Conservation (phyloP, 2,113 vertebrate species). For the Sapayoa aenigma region DNA sequence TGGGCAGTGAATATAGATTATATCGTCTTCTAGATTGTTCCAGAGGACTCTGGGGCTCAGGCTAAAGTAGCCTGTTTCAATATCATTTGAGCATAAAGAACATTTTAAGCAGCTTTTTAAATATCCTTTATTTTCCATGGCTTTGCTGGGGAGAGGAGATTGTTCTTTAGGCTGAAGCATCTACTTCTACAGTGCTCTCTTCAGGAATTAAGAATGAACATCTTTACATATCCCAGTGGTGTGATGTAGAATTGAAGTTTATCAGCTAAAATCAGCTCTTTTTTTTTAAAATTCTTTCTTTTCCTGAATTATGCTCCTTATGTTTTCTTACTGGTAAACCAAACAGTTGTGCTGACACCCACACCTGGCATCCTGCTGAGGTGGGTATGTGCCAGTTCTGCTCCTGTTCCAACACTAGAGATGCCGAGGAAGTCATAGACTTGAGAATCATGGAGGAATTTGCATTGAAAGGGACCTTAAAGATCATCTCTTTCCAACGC, state of each 20-base stretch:
- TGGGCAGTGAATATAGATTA: background rate
- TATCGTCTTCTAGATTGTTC: background rate
- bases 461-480: background rate
- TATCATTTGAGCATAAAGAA: background rate
- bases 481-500: background rate
- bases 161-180: background rate
- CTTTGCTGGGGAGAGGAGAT: background rate
- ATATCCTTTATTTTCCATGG: background rate
- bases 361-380: rapidly evolving
- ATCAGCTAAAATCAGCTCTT: background rate
- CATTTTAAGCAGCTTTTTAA: background rate
- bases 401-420: rapidly evolving
- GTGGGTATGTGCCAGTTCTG: rapidly evolving
- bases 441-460: background rate
- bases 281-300: background rate
- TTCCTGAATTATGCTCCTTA: background rate
- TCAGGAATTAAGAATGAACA: background rate
- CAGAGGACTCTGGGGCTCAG: background rate
- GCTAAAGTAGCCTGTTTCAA: background rate
- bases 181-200: background rate
- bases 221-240: background rate
- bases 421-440: background rate
- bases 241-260: background rate
- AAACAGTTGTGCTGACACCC: background rate
- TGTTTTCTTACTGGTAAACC: background rate